These are phyloP conservation scores for Pseudonaja textilis DNA, from an alignment of 2,113 vertebrate genomes.

Conservation along the genomic window DNA sequence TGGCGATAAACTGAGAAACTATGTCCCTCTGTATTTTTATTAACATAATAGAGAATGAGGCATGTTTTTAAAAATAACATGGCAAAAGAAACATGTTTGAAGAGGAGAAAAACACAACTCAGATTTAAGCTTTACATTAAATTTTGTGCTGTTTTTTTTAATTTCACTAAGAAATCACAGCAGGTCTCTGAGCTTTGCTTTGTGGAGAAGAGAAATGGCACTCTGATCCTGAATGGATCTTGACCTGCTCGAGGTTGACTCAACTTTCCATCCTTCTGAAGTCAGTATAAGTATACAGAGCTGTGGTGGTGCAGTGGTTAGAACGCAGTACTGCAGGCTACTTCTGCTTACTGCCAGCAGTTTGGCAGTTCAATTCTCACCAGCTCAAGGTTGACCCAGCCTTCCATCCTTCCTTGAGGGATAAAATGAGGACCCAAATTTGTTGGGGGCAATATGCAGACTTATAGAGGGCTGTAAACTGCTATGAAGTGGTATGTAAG, in stretches of 20 bases:
- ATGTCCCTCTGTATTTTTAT: neutral
- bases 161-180: conserved; percentile 32
- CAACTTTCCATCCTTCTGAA: neutral
- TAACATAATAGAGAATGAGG: neutral
- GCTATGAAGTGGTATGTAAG: neutral
- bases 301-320: too few relatives aligned
- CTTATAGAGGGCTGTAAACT: neutral
- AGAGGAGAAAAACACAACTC: conserved; percentile 8
- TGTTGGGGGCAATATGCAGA: neutral
- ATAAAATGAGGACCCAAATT: neutral
- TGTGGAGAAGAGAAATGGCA: conserved; percentile 12
- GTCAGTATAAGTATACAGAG: neutral
- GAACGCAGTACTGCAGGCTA: too few relatives aligned
- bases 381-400: too few relatives aligned
- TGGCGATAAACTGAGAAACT: neutral
- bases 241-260: neutral
- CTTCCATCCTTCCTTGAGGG: too few relatives aligned
- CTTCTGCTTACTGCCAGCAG: too few relatives aligned
- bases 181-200: conserved; percentile 22
- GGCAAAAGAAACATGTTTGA: conserved; percentile 38
- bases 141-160: conserved; percentile 16
- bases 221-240: neutral
- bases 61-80: neutral
- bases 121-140: conserved; percentile 37
- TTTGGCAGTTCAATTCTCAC: too few relatives aligned